Conservation (phyloP, 2,888 invertebrate species). For the Dryadula phaetusa region DNA sequence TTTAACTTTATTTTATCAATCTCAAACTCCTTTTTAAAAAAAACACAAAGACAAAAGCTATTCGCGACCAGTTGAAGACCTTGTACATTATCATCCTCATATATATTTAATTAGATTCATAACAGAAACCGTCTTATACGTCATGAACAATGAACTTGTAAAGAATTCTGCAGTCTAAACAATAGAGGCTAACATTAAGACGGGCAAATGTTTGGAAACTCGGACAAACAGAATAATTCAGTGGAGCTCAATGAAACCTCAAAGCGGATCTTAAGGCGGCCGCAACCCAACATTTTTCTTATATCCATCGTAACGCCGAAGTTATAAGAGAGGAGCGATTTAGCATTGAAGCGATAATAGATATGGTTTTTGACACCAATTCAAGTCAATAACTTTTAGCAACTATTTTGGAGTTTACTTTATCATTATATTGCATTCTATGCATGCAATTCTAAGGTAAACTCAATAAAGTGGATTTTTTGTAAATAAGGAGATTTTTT, state of each 20-base stretch:
- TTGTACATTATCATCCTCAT: neutral
- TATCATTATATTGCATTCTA: too few relatives aligned
- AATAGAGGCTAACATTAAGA: slow-evolving; percentile 46
- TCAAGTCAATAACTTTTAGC: too few relatives aligned
- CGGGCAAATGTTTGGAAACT: slow-evolving; percentile 65
- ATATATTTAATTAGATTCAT: slow-evolving; percentile 9
- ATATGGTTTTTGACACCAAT: too few relatives aligned
- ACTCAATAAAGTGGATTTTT: too few relatives aligned
- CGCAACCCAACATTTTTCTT: slow-evolving; percentile 66
- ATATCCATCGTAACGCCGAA: slow-evolving; percentile 51
- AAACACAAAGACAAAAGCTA: neutral
- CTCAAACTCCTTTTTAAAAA: neutral
- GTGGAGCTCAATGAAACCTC: slow-evolving; percentile 68
- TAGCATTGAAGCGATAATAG: neutral
- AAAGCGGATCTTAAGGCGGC: slow-evolving; percentile 63
- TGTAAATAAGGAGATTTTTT: too few relatives aligned
- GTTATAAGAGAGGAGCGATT: slow-evolving; percentile 38
- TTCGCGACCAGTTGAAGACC: neutral
- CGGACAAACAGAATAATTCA: slow-evolving; percentile 80
- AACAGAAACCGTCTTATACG: slow-evolving; percentile 7
- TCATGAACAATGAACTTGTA: slow-evolving; percentile 35
- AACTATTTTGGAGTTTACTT: too few relatives aligned
- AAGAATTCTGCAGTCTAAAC: slow-evolving; percentile 50
- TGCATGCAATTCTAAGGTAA: too few relatives aligned
- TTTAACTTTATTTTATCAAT: neutral